These are phyloP conservation scores for Varanus salvator DNA, from an alignment of 2,113 vertebrate species.

Conservation along the genomic window DNA sequence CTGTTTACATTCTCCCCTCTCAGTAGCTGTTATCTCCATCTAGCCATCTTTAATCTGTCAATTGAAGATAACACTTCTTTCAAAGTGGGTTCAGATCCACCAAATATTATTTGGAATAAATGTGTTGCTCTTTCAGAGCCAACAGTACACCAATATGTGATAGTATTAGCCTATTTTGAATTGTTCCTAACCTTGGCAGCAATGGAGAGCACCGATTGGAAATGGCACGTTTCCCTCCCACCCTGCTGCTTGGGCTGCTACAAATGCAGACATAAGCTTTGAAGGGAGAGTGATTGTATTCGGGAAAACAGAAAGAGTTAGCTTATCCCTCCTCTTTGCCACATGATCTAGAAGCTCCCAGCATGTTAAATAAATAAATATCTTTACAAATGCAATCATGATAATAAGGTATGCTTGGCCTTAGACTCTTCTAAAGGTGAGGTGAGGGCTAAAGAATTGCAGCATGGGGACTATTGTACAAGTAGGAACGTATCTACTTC, in stretches of 20 bases:
- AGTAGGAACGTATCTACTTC: no score
- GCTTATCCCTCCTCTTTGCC: neutral
- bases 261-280: neutral
- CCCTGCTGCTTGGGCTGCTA: neutral
- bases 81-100: neutral
- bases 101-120: neutral
- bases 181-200: no score
- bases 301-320: neutral
- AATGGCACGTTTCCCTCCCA: neutral
- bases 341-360: neutral
- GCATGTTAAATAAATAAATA: no score
- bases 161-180: no score
- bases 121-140: neutral
- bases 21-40: neutral
- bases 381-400: no score
- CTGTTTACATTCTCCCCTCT: neutral
- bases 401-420: no score
- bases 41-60: neutral
- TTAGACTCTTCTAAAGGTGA: no score
- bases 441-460: no score
- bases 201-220: no score
- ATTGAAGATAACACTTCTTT: neutral
- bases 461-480: no score
- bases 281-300: no score
- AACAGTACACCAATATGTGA: no score